Evolutionary conservation across 2,113 vertebrate genomes (phyloP), one percentile per base, ranked within the genome.

Genomic region (Lycocorax pyrrhopterus): DNA sequence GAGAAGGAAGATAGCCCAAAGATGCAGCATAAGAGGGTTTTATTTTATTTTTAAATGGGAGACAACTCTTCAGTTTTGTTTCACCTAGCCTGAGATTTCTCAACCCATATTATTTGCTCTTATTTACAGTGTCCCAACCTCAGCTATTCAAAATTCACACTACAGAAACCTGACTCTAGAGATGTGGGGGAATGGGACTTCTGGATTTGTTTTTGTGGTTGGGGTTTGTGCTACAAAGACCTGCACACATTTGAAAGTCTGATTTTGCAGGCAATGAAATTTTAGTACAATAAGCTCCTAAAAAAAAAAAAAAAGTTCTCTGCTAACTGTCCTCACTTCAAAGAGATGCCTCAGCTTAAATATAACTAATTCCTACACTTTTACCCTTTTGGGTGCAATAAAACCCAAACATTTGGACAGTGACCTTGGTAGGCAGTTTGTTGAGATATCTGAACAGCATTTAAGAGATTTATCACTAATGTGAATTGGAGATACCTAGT

Each of bases 191-290:
- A 62, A 88, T 1, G 2, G 19, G 16, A 76, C 18, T 78, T 83
- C 15, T 25, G 16, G 17, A 62, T 67, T 83, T 69, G 23, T 9
- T 90, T 78, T 37, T 68, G 10, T 19, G 12, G 56, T 76, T 53
- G 20, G 11, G 21, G 26, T 21, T 21, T 10, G 10, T 60, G 20
- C 30, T 53, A 68, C 25, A 12, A 83, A 87, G 41, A 69, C 51
- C 25, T 46, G 10, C 32, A 47, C 16, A 29, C 0, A 0, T 43
- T 2, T 71, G 11, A 64, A 30, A 47, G 44, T 71, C 33, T 66
- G 35, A 84, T 37, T 84, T 74, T 86, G 27, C 23, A 77, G 27
- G 30, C 16, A 74, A 39, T 46, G 23, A 69, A 69, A 47, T 33
- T 53, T 76, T 25, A 86, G 26, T n/a, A 55, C 7, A 43, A 33